Conservation (phyloP, 2,797 vertebrate genomes). For the Melanotaenia trifasciata region DNA sequence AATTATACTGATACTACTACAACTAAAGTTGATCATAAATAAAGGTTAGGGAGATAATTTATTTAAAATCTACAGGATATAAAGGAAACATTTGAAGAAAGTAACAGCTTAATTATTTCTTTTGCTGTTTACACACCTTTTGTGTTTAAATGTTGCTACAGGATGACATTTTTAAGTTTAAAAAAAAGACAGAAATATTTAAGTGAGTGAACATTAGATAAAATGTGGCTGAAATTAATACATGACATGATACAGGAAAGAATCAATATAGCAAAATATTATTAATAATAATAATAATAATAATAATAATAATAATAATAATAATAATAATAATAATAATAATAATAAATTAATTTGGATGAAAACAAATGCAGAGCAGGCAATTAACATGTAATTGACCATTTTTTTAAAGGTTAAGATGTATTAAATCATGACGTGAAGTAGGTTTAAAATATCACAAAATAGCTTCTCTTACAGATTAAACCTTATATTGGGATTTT, state of each 20-base stretch:
- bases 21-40: too few relatives aligned
- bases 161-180: too few relatives aligned
- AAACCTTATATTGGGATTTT: neutral
- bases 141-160: neutral
- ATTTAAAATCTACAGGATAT: neutral
- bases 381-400: too few relatives aligned
- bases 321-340: too few relatives aligned
- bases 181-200: neutral
- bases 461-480: neutral
- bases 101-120: neutral
- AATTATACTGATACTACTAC: neutral
- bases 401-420: too few relatives aligned
- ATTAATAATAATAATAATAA: too few relatives aligned
- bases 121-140: neutral
- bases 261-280: neutral
- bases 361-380: neutral
- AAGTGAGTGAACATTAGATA: neutral
- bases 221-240: neutral
- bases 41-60: neutral
- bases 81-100: neutral
- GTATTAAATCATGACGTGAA: too few relatives aligned
- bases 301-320: too few relatives aligned
- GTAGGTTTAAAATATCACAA: neutral
- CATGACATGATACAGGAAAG: conserved; percentile 8
- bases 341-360: neutral